Conservation (phyloP, 2,888 invertebrate species). For the Sminthurinus aureus region DNA sequence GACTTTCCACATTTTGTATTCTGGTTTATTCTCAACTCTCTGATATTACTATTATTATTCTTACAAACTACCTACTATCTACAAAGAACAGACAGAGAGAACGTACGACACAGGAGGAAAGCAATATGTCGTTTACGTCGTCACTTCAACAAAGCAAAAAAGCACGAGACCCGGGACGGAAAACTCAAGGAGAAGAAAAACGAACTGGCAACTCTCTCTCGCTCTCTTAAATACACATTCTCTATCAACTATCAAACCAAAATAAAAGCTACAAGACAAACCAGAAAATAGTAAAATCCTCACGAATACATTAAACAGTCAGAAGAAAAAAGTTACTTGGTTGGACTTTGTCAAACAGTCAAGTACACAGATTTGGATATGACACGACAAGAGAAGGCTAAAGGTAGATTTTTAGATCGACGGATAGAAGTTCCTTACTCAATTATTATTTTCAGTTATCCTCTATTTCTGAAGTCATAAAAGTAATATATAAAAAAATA, state of each 20-base stretch:
- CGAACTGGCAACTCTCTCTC: not conserved
- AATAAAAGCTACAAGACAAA: not conserved
- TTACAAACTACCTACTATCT: too few relatives aligned
- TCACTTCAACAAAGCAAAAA: not conserved
- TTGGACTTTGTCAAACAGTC: not conserved
- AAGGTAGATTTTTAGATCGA: not conserved
- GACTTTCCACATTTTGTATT: not conserved
- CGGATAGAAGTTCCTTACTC: not conserved
- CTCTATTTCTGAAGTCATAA: too few relatives aligned
- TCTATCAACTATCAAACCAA: too few relatives aligned
- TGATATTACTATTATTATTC: too few relatives aligned
- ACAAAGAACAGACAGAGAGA: not conserved
- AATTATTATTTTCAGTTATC: not conserved
- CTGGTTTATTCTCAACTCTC: not conserved
- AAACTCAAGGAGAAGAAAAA: not conserved
- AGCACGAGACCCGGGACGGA: not conserved
- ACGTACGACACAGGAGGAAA: not conserved
- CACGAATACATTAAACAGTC: too few relatives aligned
- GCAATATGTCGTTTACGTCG: slow-evolving; percentile 6
- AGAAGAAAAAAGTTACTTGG: not conserved
- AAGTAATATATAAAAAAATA: not conserved
- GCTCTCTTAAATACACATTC: too few relatives aligned
- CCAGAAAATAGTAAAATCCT: not conserved
- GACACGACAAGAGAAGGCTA: not conserved
- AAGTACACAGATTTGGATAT: not conserved